Evolutionary conservation across 2,113 vertebrate genomes (phyloP).

Genomic region (Marmota monax): DNA sequence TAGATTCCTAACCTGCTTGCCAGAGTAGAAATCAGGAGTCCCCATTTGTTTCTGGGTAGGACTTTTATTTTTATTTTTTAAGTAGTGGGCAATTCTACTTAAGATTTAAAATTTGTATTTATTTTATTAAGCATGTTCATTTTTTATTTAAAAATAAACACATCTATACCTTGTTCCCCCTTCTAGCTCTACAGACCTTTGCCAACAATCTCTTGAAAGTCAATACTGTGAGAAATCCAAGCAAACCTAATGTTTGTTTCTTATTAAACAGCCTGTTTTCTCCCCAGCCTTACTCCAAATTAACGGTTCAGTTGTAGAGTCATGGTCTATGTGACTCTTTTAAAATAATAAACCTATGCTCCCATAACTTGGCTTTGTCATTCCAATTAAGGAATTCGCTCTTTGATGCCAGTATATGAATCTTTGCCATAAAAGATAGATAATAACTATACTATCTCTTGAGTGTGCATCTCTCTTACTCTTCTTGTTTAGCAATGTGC

Average conservation of each 20-base stretch:
- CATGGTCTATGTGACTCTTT: neutral
- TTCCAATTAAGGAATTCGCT: neutral
- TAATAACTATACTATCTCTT: neutral
- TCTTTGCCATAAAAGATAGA: neutral
- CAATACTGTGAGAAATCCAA: neutral
- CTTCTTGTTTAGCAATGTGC: neutral
- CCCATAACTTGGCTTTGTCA: neutral
- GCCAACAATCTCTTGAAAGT: neutral
- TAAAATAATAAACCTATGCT: neutral
- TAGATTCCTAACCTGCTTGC: neutral
- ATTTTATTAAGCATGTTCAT: neutral
- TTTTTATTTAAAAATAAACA: neutral
- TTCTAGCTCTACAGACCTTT: neutral
- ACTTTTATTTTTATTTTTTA: constrained; percentile 16
- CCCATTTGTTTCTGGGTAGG: neutral
- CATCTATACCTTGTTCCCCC: neutral
- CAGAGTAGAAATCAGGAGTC: neutral
- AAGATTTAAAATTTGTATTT: neutral
- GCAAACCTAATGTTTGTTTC: neutral
- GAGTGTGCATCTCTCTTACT: neutral
- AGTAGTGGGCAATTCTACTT: neutral
- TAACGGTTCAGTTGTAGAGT: neutral
- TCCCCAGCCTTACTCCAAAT: neutral
- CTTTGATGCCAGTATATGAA: neutral
- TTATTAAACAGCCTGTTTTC: neutral